Evolutionary conservation across 2,888 invertebrate species (phyloP).

Genomic region (Nomada hirtipes): DNA sequence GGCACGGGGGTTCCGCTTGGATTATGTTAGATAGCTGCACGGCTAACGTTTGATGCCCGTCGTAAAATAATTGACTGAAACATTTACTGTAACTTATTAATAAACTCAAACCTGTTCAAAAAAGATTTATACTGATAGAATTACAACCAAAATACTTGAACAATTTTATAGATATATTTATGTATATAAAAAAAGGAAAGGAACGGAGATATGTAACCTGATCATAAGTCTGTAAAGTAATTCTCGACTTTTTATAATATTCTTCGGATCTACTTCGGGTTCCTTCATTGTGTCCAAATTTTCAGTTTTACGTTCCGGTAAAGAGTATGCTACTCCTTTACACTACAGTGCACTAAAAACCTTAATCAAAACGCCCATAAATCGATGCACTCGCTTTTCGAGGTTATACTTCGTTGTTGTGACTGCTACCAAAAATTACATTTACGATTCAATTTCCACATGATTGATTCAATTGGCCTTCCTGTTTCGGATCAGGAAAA

Average conservation of each 20-base stretch:
- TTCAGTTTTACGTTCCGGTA: slow-evolving; percentile 56
- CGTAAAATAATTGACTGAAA: slow-evolving; percentile 97
- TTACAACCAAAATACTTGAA: too few species aligned
- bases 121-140: background rate
- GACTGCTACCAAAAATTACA: slow-evolving; percentile 16
- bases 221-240: slow-evolving; percentile 95
- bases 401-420: slow-evolving; percentile 74
- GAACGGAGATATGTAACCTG: slow-evolving; percentile 86
- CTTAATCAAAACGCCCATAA: slow-evolving; percentile 63
- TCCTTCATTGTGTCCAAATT: slow-evolving; percentile 82
- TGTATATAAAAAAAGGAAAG: background rate
- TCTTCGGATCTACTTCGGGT: slow-evolving; percentile 88
- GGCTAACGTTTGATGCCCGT: slow-evolving; percentile 97
- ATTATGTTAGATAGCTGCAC: slow-evolving; percentile 93
- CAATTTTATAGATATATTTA: background rate
- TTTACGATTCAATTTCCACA: slow-evolving; percentile 16
- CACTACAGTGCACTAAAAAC: slow-evolving; percentile 30
- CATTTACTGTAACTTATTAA: slow-evolving; percentile 6
- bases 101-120: background rate
- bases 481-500: background rate
- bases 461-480: slow-evolving; percentile 29
- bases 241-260: slow-evolving; percentile 95
- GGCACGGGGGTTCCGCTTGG: slow-evolving; percentile 96
- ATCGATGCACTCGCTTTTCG: slow-evolving; percentile 62
- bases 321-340: slow-evolving; percentile 61